Evolutionary conservation across 2,888 invertebrate genomes (phyloP).

Genomic region (Acrocera orbiculus): DNA sequence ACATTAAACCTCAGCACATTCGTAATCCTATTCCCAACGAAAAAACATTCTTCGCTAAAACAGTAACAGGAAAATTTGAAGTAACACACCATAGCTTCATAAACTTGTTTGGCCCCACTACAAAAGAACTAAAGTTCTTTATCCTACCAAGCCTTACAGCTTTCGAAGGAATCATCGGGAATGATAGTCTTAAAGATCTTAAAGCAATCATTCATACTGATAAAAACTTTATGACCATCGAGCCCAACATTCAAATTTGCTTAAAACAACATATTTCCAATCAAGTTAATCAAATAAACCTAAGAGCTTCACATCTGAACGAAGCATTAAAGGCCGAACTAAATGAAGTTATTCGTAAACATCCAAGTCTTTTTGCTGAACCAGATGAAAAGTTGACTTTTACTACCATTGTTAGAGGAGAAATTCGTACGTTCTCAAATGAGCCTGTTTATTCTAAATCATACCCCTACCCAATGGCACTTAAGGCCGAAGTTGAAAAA

Average conservation of each 20-base stretch:
- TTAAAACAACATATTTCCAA: constrained; percentile 3
- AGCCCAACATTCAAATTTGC: constrained; percentile 1
- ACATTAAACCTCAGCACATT: constrained; percentile 9
- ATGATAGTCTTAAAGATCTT: constrained; percentile 7
- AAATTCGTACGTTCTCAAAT: not conserved
- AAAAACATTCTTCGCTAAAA: constrained; percentile 9
- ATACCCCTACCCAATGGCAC: not conserved
- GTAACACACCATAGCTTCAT: constrained; percentile 8
- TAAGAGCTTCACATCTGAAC: constrained; percentile 3
- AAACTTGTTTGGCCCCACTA: constrained; percentile 4
- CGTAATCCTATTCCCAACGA: constrained; percentile 8
- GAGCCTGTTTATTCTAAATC: constrained; percentile 1
- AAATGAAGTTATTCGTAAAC: not conserved
- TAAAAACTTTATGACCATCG: constrained; percentile 7
- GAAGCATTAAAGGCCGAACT: not conserved
- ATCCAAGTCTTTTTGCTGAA: not conserved
- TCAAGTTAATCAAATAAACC: constrained; percentile 3
- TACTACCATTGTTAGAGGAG: not conserved
- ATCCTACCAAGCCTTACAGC: constrained; percentile 5
- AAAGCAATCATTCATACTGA: constrained; percentile 4
- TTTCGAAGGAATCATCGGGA: constrained; percentile 8
- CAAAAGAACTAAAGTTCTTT: constrained; percentile 8
- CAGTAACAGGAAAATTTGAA: constrained; percentile 9
- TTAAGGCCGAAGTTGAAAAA: not conserved
- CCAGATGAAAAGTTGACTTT: not conserved